Percentiles rank a stretch among this genome's conserved stretches.
These are phyloP conservation scores for Leptogaster cylindrica DNA, from an alignment of 2,888 invertebrate species.

Conservation along the genomic window DNA sequence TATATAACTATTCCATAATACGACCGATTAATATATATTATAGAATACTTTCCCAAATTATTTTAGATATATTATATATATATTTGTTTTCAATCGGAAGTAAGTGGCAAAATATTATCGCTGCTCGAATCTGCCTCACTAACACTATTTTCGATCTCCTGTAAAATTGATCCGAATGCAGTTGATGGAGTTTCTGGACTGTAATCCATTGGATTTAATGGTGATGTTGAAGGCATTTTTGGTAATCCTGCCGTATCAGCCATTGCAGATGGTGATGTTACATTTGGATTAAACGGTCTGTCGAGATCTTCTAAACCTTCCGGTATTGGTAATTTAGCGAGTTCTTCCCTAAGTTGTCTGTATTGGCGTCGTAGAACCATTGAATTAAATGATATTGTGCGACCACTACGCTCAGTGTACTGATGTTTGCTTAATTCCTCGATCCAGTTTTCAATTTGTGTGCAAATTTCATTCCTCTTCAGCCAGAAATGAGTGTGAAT, in stretches of 20 bases:
- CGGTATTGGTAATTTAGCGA: constrained; percentile 82
- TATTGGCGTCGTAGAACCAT: constrained; percentile 81
- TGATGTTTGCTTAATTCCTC: constrained; percentile 81
- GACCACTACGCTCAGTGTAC: constrained; percentile 77
- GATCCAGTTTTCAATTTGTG: constrained; percentile 90
- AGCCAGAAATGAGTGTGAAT: constrained; percentile 94
- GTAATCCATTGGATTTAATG: constrained; percentile 44
- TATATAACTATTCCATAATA: no score
- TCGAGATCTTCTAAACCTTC: constrained; percentile 75
- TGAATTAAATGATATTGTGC: constrained; percentile 77
- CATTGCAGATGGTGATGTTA: constrained; percentile 50
- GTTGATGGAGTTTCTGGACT: constrained; percentile 39
- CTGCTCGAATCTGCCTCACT: constrained; percentile 13
- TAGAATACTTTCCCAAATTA: no score
- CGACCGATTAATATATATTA: no score
- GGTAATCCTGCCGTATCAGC: constrained; percentile 50
- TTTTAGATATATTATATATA: no score
- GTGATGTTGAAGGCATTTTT: constrained; percentile 41
- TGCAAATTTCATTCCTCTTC: constrained; percentile 87
- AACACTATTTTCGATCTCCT: constrained; percentile 26
- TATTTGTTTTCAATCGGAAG: constrained; percentile 12
- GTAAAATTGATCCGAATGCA: constrained; percentile 2
- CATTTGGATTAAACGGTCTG: constrained; percentile 64
- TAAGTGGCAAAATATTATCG: constrained; percentile 5
- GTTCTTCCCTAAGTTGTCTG: constrained; percentile 83